Percentiles rank a stretch among this genome's conserved stretches.
Evolutionary conservation across 2,113 vertebrate species (phyloP).

Genomic region (Eurypyga helias): DNA sequence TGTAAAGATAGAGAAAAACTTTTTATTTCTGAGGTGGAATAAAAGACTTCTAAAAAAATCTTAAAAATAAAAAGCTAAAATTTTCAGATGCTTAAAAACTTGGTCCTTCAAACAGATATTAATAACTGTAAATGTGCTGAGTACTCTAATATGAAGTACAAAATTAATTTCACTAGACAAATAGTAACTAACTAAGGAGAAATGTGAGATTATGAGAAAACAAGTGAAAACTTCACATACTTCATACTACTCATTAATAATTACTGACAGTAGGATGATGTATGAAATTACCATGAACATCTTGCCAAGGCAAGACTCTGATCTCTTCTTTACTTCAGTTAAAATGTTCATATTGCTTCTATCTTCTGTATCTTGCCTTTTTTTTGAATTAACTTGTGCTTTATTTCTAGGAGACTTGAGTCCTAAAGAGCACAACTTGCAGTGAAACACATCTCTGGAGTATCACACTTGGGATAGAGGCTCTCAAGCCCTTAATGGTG

Average conservation of each 20-base stretch:
- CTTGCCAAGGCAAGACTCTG: background rate
- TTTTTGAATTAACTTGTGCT: background rate
- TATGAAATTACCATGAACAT: background rate
- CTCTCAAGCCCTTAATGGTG: background rate
- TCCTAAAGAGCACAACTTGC: background rate
- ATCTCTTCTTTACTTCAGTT: background rate
- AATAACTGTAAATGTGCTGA: background rate
- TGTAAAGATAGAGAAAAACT: background rate
- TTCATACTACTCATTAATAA: background rate
- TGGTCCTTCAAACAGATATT: background rate
- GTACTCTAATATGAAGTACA: background rate
- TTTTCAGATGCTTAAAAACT: background rate
- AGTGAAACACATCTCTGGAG: background rate
- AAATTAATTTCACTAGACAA: background rate
- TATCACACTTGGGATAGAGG: background rate
- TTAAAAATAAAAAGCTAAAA: background rate
- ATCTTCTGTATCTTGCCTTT: background rate
- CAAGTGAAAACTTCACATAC: background rate
- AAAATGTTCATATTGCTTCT: background rate
- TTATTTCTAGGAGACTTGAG: background rate
- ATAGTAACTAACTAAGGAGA: background rate
- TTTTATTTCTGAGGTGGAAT: background rate
- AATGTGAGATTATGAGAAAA: background rate
- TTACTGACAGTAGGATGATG: background rate
- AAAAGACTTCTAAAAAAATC: background rate